Evolutionary conservation across 2,888 invertebrate genomes (phyloP).

Genomic region (Perizoma flavofasciatum): DNA sequence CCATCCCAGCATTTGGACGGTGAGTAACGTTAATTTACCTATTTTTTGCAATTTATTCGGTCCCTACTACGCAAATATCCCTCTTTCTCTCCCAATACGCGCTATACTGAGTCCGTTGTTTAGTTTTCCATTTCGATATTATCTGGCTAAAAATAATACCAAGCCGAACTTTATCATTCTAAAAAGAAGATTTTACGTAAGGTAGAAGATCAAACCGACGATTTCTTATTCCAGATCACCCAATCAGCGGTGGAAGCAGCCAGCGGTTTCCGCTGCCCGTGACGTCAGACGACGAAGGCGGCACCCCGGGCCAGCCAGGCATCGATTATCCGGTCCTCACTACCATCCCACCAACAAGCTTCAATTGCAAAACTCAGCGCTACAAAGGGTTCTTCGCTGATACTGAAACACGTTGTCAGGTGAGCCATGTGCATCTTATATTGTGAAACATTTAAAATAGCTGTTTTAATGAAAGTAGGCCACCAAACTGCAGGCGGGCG

Average conservation of each 20-base stretch:
- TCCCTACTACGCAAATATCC: too few relatives aligned
- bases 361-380: constrained; percentile 92
- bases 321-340: constrained; percentile 92
- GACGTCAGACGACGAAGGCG: constrained; percentile 82
- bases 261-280: constrained; percentile 71
- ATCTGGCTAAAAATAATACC: too few relatives aligned
- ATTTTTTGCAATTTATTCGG: too few relatives aligned
- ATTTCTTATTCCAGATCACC: constrained; percentile 49
- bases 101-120: too few relatives aligned
- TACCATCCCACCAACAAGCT: constrained; percentile 89
- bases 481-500: constrained; percentile 37
- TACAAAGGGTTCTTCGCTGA: constrained; percentile 96
- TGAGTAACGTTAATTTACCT: constrained; percentile 41
- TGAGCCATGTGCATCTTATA: constrained; percentile 50
- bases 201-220: background rate
- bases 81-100: too few relatives aligned
- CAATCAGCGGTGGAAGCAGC: constrained; percentile 55
- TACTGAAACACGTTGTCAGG: constrained; percentile 93
- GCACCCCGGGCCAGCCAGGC: constrained; percentile 87
- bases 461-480: constrained; percentile 43
- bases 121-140: too few relatives aligned
- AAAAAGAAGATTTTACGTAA: too few relatives aligned
- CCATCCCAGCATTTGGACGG: constrained; percentile 77
- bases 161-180: too few relatives aligned
- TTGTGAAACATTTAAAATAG: constrained; percentile 12